Percentiles rank a stretch among this genome's conserved stretches.
Evolutionary conservation across 2,797 vertebrate genomes (phyloP).

Genomic region (Bovichtus variegatus): DNA sequence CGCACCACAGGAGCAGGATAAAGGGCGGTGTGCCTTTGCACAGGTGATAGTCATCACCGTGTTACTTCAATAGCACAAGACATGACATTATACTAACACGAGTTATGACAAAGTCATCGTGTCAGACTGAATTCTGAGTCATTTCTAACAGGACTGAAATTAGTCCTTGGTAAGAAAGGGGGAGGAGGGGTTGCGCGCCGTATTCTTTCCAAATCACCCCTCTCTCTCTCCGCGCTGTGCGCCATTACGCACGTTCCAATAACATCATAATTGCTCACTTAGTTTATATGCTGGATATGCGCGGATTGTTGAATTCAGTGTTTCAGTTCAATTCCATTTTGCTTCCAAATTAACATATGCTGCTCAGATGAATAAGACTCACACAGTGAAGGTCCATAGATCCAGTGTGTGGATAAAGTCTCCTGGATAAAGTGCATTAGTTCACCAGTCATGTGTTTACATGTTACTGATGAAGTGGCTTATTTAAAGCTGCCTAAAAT

Average conservation of each 20-base stretch:
- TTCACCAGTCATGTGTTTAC: constrained; percentile 28
- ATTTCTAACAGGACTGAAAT: constrained; percentile 71
- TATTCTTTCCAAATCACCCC: constrained; percentile 70
- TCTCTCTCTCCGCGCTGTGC: constrained; percentile 60
- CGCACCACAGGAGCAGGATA: constrained; percentile 77
- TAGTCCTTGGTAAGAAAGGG: constrained; percentile 34
- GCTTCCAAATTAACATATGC: constrained; percentile 45
- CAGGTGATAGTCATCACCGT: constrained; percentile 82
- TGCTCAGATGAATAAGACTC: constrained; percentile 43
- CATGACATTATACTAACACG: constrained; percentile 72
- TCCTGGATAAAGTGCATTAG: constrained; percentile 17
- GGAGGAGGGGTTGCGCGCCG: constrained; percentile 27
- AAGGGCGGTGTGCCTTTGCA: constrained; percentile 73
- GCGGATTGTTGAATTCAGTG: constrained; percentile 55
- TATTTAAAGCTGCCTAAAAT: constrained; percentile 27
- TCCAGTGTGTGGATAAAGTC: constrained; percentile 11
- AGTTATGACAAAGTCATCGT: constrained; percentile 69
- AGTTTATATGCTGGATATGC: constrained; percentile 56
- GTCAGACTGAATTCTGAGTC: constrained; percentile 74
- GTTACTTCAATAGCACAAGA: constrained; percentile 76
- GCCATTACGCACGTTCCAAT: constrained; percentile 79
- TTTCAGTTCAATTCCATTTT: constrained; percentile 50
- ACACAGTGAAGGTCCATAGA: constrained; percentile 1
- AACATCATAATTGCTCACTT: constrained; percentile 74
- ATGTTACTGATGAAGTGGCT: constrained; percentile 14